Evolutionary conservation across 2,113 vertebrate genomes (phyloP).

Genomic region (Ardeotis arabs): DNA sequence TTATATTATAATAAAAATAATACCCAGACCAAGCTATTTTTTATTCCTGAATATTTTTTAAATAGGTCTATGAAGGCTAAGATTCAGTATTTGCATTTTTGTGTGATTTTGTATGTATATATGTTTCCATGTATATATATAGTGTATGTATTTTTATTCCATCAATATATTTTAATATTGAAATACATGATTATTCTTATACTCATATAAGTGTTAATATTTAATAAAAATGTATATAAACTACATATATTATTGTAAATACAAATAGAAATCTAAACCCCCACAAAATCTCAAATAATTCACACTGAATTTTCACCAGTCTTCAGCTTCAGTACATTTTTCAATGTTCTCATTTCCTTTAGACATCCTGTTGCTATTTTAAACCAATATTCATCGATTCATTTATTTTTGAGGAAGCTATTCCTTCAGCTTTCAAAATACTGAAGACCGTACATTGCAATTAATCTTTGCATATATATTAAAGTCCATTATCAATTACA

Average conservation of each 20-base stretch:
- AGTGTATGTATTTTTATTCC: too few relatives aligned
- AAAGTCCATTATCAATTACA: background rate
- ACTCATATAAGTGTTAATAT: background rate
- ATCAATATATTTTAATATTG: background rate
- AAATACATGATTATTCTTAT: background rate
- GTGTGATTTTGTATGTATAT: background rate
- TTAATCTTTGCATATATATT: background rate
- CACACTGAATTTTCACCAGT: background rate
- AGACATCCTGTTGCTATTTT: background rate
- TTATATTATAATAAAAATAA: background rate
- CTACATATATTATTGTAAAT: background rate
- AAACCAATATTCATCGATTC: background rate
- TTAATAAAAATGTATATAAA: background rate
- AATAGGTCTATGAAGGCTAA: background rate
- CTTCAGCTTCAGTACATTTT: background rate
- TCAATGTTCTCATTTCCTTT: background rate
- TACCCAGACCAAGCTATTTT: background rate
- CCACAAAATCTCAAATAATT: background rate
- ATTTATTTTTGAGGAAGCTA: background rate
- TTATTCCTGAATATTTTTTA: background rate
- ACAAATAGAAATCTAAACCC: background rate
- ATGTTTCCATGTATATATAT: too few relatives aligned
- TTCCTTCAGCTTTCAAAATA: background rate
- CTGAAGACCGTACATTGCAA: background rate
- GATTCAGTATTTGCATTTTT: background rate